Conservation (phyloP, 2,113 vertebrate species). For the Chitala chitala region DNA sequence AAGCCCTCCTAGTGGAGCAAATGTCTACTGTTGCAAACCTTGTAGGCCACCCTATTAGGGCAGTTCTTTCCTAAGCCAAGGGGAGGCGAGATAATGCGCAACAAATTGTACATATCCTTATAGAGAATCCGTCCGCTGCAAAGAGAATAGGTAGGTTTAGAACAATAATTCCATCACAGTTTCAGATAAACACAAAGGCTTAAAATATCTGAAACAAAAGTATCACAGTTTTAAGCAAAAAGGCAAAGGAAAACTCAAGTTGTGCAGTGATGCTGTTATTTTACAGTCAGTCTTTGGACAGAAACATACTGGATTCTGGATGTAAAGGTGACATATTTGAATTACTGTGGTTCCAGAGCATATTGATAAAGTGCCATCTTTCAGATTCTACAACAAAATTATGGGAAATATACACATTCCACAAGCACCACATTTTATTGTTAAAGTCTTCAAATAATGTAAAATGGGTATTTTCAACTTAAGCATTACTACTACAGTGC, state of each 20-base stretch:
- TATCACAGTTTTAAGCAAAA: no score
- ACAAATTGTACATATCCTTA: slow-evolving; percentile 98
- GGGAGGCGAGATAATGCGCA: slow-evolving; percentile 88
- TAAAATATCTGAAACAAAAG: slow-evolving; percentile 34
- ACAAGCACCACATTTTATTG: no score
- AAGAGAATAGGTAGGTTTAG: slow-evolving; percentile 76
- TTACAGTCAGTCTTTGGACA: neutral
- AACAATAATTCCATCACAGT: slow-evolving; percentile 52
- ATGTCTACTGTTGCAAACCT: slow-evolving; percentile 84
- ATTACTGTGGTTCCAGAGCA: neutral
- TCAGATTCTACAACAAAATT: neutral
- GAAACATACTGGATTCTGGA: neutral
- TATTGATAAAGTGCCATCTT: neutral
- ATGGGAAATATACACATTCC: no score
- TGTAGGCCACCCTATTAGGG: slow-evolving; percentile 95
- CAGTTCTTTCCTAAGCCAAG: slow-evolving; percentile 97
- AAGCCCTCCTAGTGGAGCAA: slow-evolving; percentile 63
- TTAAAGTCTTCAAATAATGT: no score
- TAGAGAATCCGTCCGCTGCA: slow-evolving; percentile 91
- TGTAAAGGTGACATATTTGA: neutral
- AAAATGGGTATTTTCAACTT: no score
- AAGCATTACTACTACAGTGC: no score
- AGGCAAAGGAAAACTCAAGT: neutral
- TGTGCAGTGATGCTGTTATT: neutral
- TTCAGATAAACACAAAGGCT: slow-evolving; percentile 37